phyloP scores from a whole-genome alignment of 1,140 invertebrate genomes.

The Ruditapes philippinarum region DNA sequence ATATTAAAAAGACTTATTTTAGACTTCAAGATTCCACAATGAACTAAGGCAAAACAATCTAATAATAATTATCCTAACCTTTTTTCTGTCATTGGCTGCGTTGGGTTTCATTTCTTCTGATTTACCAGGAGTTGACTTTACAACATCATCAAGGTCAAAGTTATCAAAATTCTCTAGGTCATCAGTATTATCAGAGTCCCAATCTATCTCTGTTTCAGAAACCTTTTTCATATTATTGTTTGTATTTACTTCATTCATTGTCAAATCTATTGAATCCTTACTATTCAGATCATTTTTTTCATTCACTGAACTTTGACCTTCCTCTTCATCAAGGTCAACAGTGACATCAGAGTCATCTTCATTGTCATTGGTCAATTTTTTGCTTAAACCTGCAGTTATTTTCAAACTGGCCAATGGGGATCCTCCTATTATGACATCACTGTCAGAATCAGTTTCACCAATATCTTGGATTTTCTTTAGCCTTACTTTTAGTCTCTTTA shows the following conservation, averaged over 20 bases:
- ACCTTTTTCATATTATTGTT: background rate
- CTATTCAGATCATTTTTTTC: background rate
- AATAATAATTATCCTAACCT: background rate
- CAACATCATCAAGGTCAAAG: conserved; percentile 57
- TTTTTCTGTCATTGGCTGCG: background rate
- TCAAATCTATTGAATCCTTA: background rate
- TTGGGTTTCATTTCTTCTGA: background rate
- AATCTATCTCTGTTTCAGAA: conserved; percentile 6
- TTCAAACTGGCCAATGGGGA: background rate
- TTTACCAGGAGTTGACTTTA: conserved; percentile 22
- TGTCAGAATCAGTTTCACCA: background rate
- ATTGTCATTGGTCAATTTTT: conserved; percentile 6
- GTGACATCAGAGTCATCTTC: conserved; percentile 31
- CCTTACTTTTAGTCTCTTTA: background rate
- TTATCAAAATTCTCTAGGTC: conserved; percentile 74
- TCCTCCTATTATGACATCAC: background rate
- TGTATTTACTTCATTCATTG: background rate
- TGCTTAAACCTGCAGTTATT: background rate
- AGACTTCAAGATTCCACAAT: too few relatives aligned
- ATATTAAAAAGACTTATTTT: too few relatives aligned
- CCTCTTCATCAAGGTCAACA: conserved; percentile 11
- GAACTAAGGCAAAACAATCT: too few relatives aligned
- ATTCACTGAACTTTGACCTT: background rate
- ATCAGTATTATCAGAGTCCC: conserved; percentile 67
- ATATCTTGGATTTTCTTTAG: background rate